phyloP scores from a whole-genome alignment of 2,113 vertebrate genomes.

The Ariopsis seemanni region DNA sequence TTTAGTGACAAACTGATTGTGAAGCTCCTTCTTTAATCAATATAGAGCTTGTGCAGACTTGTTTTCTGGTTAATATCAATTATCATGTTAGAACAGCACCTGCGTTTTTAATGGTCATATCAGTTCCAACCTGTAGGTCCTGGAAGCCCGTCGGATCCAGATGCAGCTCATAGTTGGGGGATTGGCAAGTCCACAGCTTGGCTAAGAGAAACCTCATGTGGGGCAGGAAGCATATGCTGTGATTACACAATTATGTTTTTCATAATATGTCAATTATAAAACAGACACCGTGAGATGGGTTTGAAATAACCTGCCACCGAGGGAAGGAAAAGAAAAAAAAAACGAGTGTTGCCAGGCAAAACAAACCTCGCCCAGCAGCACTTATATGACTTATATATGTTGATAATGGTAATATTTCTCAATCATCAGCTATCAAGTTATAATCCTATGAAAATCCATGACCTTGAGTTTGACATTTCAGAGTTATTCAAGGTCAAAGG shows the following conservation, averaged over 20 bases:
- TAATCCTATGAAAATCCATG: too few relatives aligned
- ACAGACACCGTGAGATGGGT: neutral
- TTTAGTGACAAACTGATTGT: neutral
- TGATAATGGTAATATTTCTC: too few relatives aligned
- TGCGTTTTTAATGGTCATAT: neutral
- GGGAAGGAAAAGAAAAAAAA: neutral
- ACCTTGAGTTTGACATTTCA: too few relatives aligned
- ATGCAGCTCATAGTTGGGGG: neutral
- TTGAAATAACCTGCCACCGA: neutral
- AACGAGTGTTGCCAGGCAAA: too few relatives aligned
- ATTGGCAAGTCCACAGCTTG: neutral
- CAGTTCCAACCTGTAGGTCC: neutral
- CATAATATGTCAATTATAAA: slow-evolving; percentile 3
- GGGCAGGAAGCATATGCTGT: neutral
- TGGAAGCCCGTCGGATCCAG: neutral
- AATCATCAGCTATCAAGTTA: too few relatives aligned
- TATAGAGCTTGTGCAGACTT: neutral
- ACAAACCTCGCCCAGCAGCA: too few relatives aligned
- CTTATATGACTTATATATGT: too few relatives aligned
- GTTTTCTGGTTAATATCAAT: neutral
- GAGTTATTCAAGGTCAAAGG: too few relatives aligned
- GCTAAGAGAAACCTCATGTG: slow-evolving; percentile 3
- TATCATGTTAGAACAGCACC: neutral
- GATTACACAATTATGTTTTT: neutral
- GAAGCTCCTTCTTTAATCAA: neutral